These are phyloP conservation scores for Hymenochirus boettgeri DNA, from an alignment of 2,113 vertebrate genomes.

Conservation along the genomic window DNA sequence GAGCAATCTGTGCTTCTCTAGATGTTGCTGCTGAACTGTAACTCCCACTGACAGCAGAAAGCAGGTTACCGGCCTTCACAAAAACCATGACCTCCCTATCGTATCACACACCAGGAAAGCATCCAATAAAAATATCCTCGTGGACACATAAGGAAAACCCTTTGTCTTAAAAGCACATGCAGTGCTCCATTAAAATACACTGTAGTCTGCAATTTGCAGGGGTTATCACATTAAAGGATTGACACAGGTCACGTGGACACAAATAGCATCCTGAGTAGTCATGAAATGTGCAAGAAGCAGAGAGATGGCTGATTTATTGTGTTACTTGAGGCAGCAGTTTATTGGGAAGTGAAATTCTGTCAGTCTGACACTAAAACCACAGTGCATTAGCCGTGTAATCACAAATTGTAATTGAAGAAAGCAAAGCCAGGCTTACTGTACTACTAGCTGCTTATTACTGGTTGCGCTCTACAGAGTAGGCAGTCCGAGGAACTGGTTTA, in stretches of 20 bases:
- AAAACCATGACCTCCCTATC: too few species aligned
- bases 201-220: background rate
- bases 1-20: too few species aligned
- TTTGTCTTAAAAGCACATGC: background rate
- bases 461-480: background rate
- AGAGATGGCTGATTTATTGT: conserved; percentile 15
- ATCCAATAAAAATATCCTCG: too few species aligned
- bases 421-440: background rate
- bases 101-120: too few species aligned
- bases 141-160: too few species aligned
- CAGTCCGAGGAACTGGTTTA: too few species aligned
- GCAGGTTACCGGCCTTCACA: too few species aligned
- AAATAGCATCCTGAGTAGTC: conserved; percentile 5
- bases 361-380: conserved; percentile 19
- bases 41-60: too few species aligned
- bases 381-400: conserved; percentile 17
- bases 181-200: background rate
- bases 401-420: conserved; percentile 8
- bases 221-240: background rate
- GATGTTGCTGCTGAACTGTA: too few species aligned
- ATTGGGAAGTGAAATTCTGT: conserved; percentile 13
- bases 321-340: conserved; percentile 15
- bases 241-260: background rate
- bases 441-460: too few species aligned
- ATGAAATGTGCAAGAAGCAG: background rate